phyloP scores from a whole-genome alignment of 2,797 vertebrate species.

The Luscinia luscinia region DNA sequence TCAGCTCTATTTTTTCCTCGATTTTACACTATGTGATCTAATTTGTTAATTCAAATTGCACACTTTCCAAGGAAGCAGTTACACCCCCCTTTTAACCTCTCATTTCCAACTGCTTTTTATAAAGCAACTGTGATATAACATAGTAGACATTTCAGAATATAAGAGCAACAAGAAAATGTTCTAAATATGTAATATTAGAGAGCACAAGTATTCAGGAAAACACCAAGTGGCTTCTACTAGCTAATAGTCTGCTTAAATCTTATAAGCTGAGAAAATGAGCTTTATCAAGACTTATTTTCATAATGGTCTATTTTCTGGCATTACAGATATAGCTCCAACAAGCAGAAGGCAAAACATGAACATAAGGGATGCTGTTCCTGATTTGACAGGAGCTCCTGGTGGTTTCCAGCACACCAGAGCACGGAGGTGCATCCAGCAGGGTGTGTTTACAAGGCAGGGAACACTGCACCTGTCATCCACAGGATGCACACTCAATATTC shows the following conservation, averaged over 20 bases:
- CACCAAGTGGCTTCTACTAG: not conserved
- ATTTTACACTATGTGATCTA: not conserved
- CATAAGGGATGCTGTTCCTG: not conserved
- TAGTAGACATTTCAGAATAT: not conserved
- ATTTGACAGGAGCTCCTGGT: not conserved
- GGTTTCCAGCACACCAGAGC: not conserved
- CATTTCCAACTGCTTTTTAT: not conserved
- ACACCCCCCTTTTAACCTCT: not conserved
- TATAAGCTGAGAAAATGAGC: not conserved
- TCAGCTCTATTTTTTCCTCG: not conserved
- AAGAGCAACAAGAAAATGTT: not conserved
- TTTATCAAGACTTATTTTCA: not conserved
- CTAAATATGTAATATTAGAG: not conserved
- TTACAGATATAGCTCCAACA: not conserved
- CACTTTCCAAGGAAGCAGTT: not conserved
- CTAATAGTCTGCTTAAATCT: not conserved
- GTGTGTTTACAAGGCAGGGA: not conserved
- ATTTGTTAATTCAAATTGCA: constrained; percentile 5
- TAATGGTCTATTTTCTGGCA: not conserved
- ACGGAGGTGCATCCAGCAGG: accelerated
- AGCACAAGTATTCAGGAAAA: not conserved
- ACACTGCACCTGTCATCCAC: not conserved
- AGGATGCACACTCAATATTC: not conserved
- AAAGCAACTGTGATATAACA: not conserved
- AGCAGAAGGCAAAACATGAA: not conserved